These are phyloP conservation scores for Melanotaenia trifasciata DNA, from an alignment of 2,797 vertebrate genomes.

Conservation along the genomic window DNA sequence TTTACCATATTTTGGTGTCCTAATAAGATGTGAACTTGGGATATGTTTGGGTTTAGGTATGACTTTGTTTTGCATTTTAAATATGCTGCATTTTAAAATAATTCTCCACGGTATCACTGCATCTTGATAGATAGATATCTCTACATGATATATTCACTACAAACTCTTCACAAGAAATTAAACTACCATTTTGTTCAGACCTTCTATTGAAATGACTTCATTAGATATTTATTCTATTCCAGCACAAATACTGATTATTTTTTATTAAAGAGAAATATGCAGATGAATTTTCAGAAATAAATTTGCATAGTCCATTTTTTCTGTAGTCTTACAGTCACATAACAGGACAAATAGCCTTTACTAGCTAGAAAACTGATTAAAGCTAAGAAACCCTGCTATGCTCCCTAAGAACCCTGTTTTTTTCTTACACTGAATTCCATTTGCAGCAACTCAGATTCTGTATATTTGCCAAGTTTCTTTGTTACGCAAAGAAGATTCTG, in stretches of 20 bases:
- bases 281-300: neutral
- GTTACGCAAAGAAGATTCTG: neutral
- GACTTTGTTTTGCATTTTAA: neutral
- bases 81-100: neutral
- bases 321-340: neutral
- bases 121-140: too few species aligned
- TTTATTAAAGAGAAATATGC: too few species aligned
- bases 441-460: constrained; percentile 4
- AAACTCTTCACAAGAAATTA: too few species aligned
- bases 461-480: constrained; percentile 15
- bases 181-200: neutral
- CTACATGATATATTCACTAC: too few species aligned
- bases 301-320: neutral
- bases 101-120: neutral
- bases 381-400: constrained; percentile 10
- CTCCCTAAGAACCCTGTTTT: neutral
- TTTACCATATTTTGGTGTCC: neutral
- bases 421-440: constrained; percentile 13
- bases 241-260: too few species aligned
- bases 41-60: neutral
- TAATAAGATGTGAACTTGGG: neutral
- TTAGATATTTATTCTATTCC: too few species aligned
- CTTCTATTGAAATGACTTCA: neutral
- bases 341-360: constrained; percentile 27
- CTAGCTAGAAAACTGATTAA: neutral